phyloP scores from a whole-genome alignment of 2,888 invertebrate genomes.

The Lycophotia porphyrea region DNA sequence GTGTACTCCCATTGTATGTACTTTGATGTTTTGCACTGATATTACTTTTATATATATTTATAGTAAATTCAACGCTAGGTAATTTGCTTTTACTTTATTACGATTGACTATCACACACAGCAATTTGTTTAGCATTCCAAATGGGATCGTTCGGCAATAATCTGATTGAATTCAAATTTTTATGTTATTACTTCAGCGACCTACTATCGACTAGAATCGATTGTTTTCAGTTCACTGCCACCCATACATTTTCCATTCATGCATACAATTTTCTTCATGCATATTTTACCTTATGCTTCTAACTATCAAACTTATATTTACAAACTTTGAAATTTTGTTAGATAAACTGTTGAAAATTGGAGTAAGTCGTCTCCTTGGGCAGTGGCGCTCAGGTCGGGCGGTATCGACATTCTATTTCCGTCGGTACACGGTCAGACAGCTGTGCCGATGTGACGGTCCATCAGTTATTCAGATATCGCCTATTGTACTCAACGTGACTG shows the following conservation, averaged over 20 bases:
- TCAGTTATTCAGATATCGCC: slow-evolving; percentile 78
- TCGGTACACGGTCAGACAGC: slow-evolving; percentile 73
- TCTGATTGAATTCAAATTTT: slow-evolving; percentile 36
- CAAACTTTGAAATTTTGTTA: slow-evolving; percentile 36
- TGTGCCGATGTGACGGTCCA: slow-evolving; percentile 74
- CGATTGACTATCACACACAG: slow-evolving; percentile 15
- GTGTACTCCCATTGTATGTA: slow-evolving; percentile 39
- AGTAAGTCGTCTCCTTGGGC: slow-evolving; percentile 61
- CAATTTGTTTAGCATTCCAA: slow-evolving; percentile 31
- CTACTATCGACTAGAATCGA: slow-evolving; percentile 52
- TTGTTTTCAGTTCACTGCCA: slow-evolving; percentile 51
- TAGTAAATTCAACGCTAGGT: slow-evolving; percentile 16
- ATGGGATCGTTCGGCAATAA: slow-evolving; percentile 22
- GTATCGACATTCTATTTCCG: slow-evolving; percentile 81
- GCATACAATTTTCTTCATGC: slow-evolving; percentile 43
- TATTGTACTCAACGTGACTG: slow-evolving; percentile 72
- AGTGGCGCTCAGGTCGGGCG: slow-evolving; percentile 60
- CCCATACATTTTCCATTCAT: slow-evolving; percentile 44
- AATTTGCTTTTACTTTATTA: slow-evolving; percentile 38
- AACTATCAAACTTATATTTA: too few relatives aligned
- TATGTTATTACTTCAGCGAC: slow-evolving; percentile 35
- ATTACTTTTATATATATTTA: slow-evolving; percentile 23
- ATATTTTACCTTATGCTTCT: slow-evolving; percentile 53
- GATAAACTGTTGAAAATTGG: slow-evolving; percentile 36
- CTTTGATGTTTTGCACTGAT: slow-evolving; percentile 46